Base-by-base conservation (phyloP, 2,888 invertebrate species). In the Dryobotodes eremita region DNA sequence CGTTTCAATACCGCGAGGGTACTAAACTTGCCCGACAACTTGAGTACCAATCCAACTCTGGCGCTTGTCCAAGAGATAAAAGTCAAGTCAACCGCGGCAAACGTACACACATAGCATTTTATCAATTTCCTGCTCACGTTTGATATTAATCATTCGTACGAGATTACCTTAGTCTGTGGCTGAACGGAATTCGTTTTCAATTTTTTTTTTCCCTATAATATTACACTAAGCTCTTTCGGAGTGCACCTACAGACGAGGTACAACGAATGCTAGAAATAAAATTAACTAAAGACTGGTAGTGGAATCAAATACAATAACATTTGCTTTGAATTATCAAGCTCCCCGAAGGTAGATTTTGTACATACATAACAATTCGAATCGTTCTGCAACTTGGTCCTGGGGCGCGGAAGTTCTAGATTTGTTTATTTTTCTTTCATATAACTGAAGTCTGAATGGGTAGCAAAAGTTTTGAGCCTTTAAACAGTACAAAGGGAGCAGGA, bases 31-130 rank as follows among this genome's bases (percentile, higher is more conserved):
- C 88, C 80, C 86, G 91, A 92, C 87, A 90, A 91, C 88, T 91
- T 88, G 90, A 92, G 92, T 90, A 91, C 91, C 92, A 93, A 92
- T 93, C 90, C 88, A 85, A 86, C 79, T 86, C 91, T 95, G 95
- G 95, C 94, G 88, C 79, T 73, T 80, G 77, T 93, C 95, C 95
- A 94, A 93, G 79, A 90, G 92, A 93, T 93, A 94, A 93, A 94
- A 92, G 92, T 93, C 92, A 90, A 91, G 90, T 89, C 87, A 88
- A 89, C 89, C 89, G 86, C 85, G 77, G 79, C 84, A 89, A 88
- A 89, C 86, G 88, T 82, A 91, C 87, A 87, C 80, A 86, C 83
- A 86, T 80, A 87, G 79, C 77, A 82, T 79, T 87, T 86, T 87
- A 89, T 88, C 88, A 86, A 91, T 91, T 88, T 84, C 84, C 77